Evolutionary conservation across 2,797 vertebrate genomes (phyloP).

Genomic region (Sebastolobus alascanus): DNA sequence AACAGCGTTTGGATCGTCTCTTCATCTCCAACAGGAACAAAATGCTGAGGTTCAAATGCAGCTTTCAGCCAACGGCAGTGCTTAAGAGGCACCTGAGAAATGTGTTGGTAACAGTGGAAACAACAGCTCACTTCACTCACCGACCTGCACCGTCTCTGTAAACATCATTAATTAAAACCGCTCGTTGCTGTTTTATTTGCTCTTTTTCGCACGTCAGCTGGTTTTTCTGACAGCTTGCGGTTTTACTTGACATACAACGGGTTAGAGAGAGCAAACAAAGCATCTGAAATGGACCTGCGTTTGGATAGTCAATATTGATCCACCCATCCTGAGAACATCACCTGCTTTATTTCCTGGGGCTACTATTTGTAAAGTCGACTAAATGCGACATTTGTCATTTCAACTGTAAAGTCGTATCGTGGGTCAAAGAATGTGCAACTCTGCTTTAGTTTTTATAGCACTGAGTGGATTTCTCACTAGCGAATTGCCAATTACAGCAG

Average conservation of each 20-base stretch:
- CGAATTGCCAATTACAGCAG: slow-evolving; percentile 64
- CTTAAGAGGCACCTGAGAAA: slow-evolving; percentile 13
- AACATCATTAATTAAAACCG: slow-evolving; percentile 2
- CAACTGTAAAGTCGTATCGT: slow-evolving; percentile 15
- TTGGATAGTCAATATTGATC: slow-evolving; percentile 21
- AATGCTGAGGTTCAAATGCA: slow-evolving; percentile 1
- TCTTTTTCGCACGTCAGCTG: neutral
- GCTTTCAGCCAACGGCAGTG: slow-evolving; percentile 2
- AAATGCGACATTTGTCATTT: slow-evolving; percentile 32
- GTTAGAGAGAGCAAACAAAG: neutral
- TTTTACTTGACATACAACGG: neutral
- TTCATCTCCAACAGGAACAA: neutral
- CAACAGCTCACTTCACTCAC: neutral
- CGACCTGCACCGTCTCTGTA: neutral
- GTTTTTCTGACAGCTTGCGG: slow-evolving; percentile 1
- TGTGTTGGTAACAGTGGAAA: neutral
- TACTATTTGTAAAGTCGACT: slow-evolving; percentile 20
- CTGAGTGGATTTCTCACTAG: slow-evolving; percentile 59
- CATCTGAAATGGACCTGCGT: slow-evolving; percentile 3
- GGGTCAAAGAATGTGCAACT: slow-evolving; percentile 49
- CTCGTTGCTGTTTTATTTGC: slow-evolving; percentile 1
- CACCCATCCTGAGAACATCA: neutral
- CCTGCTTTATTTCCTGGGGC: neutral
- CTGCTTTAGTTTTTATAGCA: slow-evolving; percentile 56
- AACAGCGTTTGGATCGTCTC: neutral